phyloP scores from a whole-genome alignment of 2,888 invertebrate species.

The Harpalus rubripes region DNA sequence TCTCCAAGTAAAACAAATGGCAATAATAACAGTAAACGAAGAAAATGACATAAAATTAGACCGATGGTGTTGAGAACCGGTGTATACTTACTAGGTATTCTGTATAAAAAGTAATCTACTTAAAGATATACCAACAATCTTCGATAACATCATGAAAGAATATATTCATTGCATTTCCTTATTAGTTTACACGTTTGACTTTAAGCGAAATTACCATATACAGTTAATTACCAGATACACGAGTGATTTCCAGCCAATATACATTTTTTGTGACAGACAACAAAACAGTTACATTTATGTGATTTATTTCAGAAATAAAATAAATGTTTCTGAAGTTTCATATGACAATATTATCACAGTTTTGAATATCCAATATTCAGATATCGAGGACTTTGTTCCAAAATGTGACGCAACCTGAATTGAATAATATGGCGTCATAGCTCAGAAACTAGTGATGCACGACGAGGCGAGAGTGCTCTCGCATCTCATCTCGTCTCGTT shows the following conservation, averaged over 20 bases:
- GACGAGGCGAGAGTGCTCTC: too few relatives aligned
- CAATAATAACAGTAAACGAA: constrained; percentile 28
- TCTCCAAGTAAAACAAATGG: constrained; percentile 7
- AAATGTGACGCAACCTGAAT: too few relatives aligned
- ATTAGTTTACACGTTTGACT: constrained; percentile 48
- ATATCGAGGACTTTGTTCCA: too few relatives aligned
- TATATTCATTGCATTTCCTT: constrained; percentile 50
- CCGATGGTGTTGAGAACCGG: background rate
- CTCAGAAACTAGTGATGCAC: too few relatives aligned
- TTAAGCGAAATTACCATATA: constrained; percentile 47
- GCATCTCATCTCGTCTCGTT: too few relatives aligned
- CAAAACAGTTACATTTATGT: too few relatives aligned
- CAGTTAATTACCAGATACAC: constrained; percentile 26
- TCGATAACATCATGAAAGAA: constrained; percentile 15
- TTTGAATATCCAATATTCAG: too few relatives aligned
- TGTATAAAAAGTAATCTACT: constrained; percentile 21
- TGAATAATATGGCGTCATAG: too few relatives aligned
- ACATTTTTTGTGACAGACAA: background rate
- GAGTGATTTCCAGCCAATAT: background rate
- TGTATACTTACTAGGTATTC: constrained; percentile 1
- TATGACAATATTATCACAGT: too few relatives aligned
- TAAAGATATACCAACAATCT: constrained; percentile 20
- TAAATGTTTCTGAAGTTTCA: too few relatives aligned
- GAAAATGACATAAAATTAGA: constrained; percentile 37
- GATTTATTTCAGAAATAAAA: too few relatives aligned